phyloP scores from a whole-genome alignment of 2,888 invertebrate genomes.

The Homarus gammarus region DNA sequence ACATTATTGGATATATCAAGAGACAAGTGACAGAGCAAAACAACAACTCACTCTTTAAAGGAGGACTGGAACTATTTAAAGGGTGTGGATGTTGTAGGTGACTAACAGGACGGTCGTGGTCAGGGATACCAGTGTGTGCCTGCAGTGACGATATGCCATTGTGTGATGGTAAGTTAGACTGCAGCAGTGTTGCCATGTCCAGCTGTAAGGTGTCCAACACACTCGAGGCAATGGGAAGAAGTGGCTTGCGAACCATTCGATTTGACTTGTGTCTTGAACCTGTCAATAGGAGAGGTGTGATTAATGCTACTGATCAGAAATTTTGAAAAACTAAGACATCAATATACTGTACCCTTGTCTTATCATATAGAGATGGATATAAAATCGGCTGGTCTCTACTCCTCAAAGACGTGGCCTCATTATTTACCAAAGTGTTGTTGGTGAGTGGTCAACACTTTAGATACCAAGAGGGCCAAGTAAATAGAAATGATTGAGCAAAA shows the following conservation, averaged over 20 bases:
- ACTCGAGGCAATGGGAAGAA: constrained; percentile 76
- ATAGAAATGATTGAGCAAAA: too few species aligned
- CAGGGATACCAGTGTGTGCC: constrained; percentile 51
- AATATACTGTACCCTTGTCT: too few species aligned
- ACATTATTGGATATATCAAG: too few species aligned
- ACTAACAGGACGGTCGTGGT: constrained; percentile 55
- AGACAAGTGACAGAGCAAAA: too few species aligned
- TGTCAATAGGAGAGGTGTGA: constrained; percentile 14
- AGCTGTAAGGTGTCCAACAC: constrained; percentile 77
- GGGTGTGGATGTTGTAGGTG: constrained; percentile 48
- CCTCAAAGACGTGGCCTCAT: too few species aligned
- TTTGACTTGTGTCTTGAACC: constrained; percentile 71
- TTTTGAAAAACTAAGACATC: too few species aligned
- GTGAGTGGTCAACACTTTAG: too few species aligned
- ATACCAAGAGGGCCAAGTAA: not conserved
- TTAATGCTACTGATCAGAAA: too few species aligned
- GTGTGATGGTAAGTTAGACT: constrained; percentile 58
- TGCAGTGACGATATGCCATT: constrained; percentile 48
- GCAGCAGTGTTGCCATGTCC: constrained; percentile 75
- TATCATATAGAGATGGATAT: too few species aligned
- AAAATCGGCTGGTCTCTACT: too few species aligned
- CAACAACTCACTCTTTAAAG: constrained; percentile 37
- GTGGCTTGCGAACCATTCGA: constrained; percentile 72
- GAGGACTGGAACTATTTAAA: constrained; percentile 30
- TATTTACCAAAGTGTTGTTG: too few species aligned